phyloP scores from a whole-genome alignment of 1,140 invertebrate species.

The Drosophila obscura region DNA sequence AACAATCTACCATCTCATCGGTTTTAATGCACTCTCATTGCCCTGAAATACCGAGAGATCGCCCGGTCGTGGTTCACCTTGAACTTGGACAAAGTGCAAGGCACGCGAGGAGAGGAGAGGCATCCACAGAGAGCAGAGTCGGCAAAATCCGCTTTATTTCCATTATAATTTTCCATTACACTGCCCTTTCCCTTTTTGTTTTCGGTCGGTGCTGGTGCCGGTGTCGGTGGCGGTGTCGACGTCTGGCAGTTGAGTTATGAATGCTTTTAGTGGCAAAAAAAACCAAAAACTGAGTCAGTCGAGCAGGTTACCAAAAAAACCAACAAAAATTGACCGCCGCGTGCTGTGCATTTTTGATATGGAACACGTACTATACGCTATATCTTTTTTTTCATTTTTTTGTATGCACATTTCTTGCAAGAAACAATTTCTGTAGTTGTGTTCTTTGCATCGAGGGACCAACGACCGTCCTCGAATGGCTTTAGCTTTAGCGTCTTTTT shows the following conservation, averaged over 20 bases:
- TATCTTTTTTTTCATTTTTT: conserved; percentile 4
- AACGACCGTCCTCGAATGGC: conserved; percentile 71
- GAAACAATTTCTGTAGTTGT: too few relatives aligned
- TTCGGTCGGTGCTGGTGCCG: conserved; percentile 5
- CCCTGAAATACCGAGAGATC: conserved; percentile 23
- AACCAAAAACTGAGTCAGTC: conserved; percentile 49
- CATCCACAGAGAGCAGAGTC: conserved; percentile 11
- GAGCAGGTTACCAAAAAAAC: conserved; percentile 26
- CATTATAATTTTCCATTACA: conserved; percentile 58
- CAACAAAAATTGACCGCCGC: conserved; percentile 29
- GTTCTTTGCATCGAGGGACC: conserved; percentile 41
- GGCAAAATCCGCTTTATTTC: conserved; percentile 46
- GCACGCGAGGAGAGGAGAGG: not conserved
- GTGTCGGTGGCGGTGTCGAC: conserved; percentile 29
- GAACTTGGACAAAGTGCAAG: conserved; percentile 65
- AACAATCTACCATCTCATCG: conserved; percentile 26
- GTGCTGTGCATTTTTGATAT: conserved; percentile 41
- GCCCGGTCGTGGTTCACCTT: conserved; percentile 42
- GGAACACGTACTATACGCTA: conserved; percentile 20
- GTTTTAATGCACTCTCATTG: conserved; percentile 55
- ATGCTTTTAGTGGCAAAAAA: conserved; percentile 47
- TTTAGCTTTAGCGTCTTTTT: conserved; percentile 20
- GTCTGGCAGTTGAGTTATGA: conserved; percentile 50
- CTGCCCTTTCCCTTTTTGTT: conserved; percentile 68
- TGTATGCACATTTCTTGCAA: too few relatives aligned